Evolutionary conservation across 2,113 vertebrate genomes (phyloP), one percentile per base, ranked within the genome.

Genomic region (Sclerurus mexicanus): DNA sequence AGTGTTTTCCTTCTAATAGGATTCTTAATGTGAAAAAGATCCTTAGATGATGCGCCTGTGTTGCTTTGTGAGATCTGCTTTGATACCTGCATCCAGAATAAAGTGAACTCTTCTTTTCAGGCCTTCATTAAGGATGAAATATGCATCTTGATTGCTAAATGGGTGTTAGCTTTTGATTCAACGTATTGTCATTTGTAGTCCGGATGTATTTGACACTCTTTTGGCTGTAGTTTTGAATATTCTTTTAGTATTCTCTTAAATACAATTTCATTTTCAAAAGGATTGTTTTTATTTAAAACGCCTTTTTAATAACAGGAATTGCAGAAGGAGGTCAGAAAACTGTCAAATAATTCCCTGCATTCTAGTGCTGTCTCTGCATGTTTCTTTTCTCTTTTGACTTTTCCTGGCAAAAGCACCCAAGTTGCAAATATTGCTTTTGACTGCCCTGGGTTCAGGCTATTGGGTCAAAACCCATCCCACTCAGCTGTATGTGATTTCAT

Each of bases 1-100:
- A 99, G 98, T 99, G 99, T 99, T 99, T 99, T 99, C 98, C 98
- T 99, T 99, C 99, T 99, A 99, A 99, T 99, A 98, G 99, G 99
- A 99, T 99, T 99, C 99, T 99, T 99, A 99, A 99, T 99, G 99
- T 98, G 98, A 98, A 99, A 99, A 98, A 99, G 99, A 99, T 99
- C 99, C 98, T 98, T 98, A 98, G 98, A 99, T 99, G 98, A 98
- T 98, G 98, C 47, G 40, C 96, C 96, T 95, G 23, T 97, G 95
- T 97, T 98, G 97, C 97, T 97, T 94, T 94, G 87, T 90, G 96
- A 98, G 96, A 98, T 98, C 93, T 97, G 95, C 96, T 96, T 96
- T 97, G 97, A 98, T 98, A 97, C 96, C 85, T 97, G 93, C 95
- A 91, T 95, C 81, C 87, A 97, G 95, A 97, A 97, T 98, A 97